Evolutionary conservation across 2,113 vertebrate genomes (phyloP).

Genomic region (Puntigrus tetrazona): DNA sequence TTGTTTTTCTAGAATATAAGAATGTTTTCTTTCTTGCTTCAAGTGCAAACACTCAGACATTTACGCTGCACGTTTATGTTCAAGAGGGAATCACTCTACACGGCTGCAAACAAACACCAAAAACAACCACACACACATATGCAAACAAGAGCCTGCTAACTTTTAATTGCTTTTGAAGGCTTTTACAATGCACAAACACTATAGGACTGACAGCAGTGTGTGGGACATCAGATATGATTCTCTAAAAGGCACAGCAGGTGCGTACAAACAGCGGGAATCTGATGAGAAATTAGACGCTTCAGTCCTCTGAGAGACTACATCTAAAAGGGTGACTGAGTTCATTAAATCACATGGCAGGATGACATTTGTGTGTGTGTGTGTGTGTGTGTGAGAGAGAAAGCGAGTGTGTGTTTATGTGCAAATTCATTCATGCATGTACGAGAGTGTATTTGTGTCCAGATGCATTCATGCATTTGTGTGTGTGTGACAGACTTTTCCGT

Average conservation of each 20-base stretch:
- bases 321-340: constrained; percentile 31
- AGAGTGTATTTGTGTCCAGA: constrained; percentile 10
- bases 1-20: not conserved
- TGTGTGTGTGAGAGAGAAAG: constrained; percentile 9
- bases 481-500: not conserved
- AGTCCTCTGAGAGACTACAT: not conserved
- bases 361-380: constrained; percentile 13
- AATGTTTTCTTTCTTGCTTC: not conserved
- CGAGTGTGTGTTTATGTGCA: not conserved
- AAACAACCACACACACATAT: not conserved
- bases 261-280: constrained; percentile 20
- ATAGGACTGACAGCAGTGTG: constrained; percentile 9
- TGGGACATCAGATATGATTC: constrained; percentile 29
- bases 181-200: not conserved
- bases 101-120: not conserved
- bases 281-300: constrained; percentile 24
- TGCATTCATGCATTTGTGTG: constrained; percentile 11
- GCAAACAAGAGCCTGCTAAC: not conserved
- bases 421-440: constrained; percentile 8
- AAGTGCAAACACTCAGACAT: not conserved
- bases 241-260: constrained; percentile 32
- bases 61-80: not conserved
- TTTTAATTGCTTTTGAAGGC: constrained; percentile 1
- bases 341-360: constrained; percentile 35
- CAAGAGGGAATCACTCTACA: constrained; percentile 4